These are phyloP conservation scores for Buphagus erythrorhynchus DNA, from an alignment of 2,797 vertebrate genomes.

Conservation along the genomic window DNA sequence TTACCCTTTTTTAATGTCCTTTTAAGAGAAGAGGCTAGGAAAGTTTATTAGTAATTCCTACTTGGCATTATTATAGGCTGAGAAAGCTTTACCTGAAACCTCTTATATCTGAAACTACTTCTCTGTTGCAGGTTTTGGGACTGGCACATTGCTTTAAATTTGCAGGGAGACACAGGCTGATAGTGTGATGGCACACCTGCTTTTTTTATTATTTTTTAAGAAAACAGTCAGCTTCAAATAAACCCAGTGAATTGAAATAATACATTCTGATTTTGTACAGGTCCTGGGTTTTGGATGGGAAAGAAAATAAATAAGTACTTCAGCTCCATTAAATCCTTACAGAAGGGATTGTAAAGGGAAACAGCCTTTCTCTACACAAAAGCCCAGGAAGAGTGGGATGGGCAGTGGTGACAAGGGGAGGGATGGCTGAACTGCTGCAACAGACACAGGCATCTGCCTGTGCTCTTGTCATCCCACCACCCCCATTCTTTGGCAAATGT, in stretches of 20 bases:
- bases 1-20: not conserved
- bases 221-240: not conserved
- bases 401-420: not conserved
- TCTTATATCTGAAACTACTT: not conserved
- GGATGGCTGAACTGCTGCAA: not conserved
- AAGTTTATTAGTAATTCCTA: not conserved
- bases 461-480: not conserved
- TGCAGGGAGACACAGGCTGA: not conserved
- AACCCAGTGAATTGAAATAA: not conserved
- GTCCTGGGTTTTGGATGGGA: not conserved
- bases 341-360: not conserved
- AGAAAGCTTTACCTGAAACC: not conserved
- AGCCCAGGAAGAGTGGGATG: not conserved
- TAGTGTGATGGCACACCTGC: not conserved
- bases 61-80: not conserved
- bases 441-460: not conserved
- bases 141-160: not conserved
- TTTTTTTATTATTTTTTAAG: not conserved
- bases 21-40: not conserved
- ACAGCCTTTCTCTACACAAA: not conserved
- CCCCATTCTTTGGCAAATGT: fast-evolving
- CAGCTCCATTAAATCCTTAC: not conserved
- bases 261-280: not conserved
- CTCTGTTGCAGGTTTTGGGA: not conserved
- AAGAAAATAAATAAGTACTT: not conserved